Evolutionary conservation across 1,140 invertebrate species (phyloP).

Genomic region (Zaprionus kolodkinae): DNA sequence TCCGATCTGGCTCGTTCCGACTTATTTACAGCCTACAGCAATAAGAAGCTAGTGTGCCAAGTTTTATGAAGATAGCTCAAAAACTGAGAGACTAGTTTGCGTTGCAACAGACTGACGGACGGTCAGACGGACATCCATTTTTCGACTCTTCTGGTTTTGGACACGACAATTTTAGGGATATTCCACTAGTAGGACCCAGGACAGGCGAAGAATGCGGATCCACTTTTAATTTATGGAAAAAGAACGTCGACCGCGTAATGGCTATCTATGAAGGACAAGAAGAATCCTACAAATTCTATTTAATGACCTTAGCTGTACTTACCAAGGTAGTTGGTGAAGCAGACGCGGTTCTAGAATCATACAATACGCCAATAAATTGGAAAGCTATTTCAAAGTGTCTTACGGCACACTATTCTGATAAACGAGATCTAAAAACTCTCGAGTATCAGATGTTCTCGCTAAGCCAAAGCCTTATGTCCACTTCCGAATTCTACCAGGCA

Average conservation of each 20-base stretch:
- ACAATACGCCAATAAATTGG: too few relatives aligned
- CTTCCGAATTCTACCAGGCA: not conserved
- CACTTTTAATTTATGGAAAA: not conserved
- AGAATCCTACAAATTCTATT: not conserved
- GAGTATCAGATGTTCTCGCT: conserved; percentile 7
- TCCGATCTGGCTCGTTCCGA: too few relatives aligned
- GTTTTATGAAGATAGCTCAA: too few relatives aligned
- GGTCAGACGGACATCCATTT: too few relatives aligned
- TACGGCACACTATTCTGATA: not conserved
- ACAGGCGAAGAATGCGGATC: not conserved
- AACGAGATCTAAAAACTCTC: conserved; percentile 1
- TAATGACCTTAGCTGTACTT: not conserved
- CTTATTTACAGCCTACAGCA: too few relatives aligned
- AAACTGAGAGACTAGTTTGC: too few relatives aligned
- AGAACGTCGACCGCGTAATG: not conserved
- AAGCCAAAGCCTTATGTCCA: not conserved
- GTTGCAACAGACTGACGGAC: too few relatives aligned
- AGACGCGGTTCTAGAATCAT: not conserved
- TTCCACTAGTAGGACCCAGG: too few relatives aligned
- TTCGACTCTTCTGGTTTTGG: too few relatives aligned
- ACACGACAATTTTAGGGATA: too few relatives aligned
- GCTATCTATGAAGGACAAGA: not conserved
- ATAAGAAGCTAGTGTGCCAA: too few relatives aligned
- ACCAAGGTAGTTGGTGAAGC: conserved; percentile 5
- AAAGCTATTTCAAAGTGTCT: too few relatives aligned